phyloP scores from a whole-genome alignment of 2,113 vertebrate genomes.

The Xiphorhynchus elegans region DNA sequence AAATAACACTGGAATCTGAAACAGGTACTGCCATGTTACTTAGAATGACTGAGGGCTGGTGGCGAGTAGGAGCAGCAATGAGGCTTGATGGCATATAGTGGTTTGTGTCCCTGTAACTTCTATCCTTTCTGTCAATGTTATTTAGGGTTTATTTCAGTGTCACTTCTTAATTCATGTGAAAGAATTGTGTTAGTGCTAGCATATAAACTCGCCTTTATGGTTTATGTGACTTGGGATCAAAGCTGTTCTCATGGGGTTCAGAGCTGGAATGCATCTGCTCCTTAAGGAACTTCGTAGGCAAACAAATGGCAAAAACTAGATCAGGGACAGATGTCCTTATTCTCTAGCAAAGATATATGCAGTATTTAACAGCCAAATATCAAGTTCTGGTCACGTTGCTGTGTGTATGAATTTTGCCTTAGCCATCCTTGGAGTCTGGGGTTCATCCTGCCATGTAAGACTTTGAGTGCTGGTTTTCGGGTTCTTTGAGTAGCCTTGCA shows the following conservation, averaged over 20 bases:
- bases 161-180: constrained; percentile 30
- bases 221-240: constrained; percentile 4
- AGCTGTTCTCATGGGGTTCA: background rate
- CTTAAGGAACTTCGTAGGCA: constrained; percentile 4
- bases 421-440: background rate
- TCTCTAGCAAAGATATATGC: background rate
- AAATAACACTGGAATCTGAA: background rate
- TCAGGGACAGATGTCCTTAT: background rate
- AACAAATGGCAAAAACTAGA: background rate
- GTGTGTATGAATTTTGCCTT: background rate
- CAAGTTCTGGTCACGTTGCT: background rate
- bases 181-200: background rate
- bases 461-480: background rate
- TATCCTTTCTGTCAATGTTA: background rate
- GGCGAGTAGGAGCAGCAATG: background rate
- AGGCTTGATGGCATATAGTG: background rate
- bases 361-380: background rate
- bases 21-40: background rate
- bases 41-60: background rate
- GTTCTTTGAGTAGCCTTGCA: background rate
- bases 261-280: background rate
- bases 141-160: background rate
- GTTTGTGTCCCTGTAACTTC: background rate
- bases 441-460: background rate
- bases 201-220: background rate